Base-by-base conservation (phyloP, 2,888 invertebrate species). In the Epistrophella euchroma region DNA sequence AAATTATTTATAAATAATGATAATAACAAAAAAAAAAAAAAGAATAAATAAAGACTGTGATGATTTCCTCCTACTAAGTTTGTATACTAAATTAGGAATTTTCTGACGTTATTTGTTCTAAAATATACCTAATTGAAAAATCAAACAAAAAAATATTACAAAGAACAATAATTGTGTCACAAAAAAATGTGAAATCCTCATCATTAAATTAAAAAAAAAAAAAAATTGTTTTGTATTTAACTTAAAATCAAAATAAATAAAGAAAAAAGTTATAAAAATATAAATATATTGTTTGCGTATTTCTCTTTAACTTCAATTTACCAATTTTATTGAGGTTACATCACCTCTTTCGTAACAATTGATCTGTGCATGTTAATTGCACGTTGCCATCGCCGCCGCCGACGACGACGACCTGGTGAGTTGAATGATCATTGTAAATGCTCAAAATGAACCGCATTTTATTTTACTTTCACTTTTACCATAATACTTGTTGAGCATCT, bases 61-160 rank as follows among this genome's bases (percentile, higher is more conserved):
- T 85, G 85, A 81, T 81, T 85, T 85, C 85, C 80, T 72, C 85
- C 76, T 72, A 80, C 37, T 73, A 81, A 85, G 68, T 76, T 80
- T 60, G 40, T 60, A 43, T 62, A 60, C 72, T 68, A 40, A 66
- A 47, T 75, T 73, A 72, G 81, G 35, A 68, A 68, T 47, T 74
- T 80, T 78, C 78, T 70, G 47, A 70, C 60, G 22, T 66, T 66
- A 66, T 28, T 55, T 77, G 73, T 75, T 64, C 71, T 66, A 40
- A 72, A 66, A 40, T 32, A 37, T 32, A 22, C 37, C 60, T 60
- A 40, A 60, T 37, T 40, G 13, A 37, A 56, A 35, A 11, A 25
- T n/a, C n/a, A 22, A 43, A 50, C n/a, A 35, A 28, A 25, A 66
- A 66, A 47, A 43, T 10, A 10, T 22, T 19, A 28, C n/a, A 22